Conservation (phyloP, 1,140 invertebrate genomes). For the Bicyclus anynana region DNA sequence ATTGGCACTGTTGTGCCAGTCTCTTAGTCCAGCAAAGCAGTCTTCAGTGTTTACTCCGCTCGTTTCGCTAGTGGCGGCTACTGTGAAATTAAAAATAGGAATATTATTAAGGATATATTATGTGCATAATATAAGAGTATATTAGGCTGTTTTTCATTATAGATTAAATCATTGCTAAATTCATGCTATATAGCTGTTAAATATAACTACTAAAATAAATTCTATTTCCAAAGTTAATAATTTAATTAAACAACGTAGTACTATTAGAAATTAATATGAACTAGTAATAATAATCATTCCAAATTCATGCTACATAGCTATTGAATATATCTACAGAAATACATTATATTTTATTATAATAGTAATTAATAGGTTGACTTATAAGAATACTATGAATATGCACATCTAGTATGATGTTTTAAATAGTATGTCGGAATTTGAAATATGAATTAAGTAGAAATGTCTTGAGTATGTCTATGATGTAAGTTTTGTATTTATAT, state of each 20-base stretch:
- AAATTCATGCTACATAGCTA: no score
- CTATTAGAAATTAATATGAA: no score
- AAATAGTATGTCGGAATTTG: constrained; percentile 12
- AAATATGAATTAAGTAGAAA: constrained; percentile 13
- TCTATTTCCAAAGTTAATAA: no score
- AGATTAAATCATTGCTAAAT: no score
- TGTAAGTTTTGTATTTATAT: constrained; percentile 8
- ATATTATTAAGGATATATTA: neutral
- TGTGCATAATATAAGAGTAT: neutral
- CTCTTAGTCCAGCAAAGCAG: constrained; percentile 52
- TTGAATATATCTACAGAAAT: neutral
- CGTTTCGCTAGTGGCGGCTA: constrained; percentile 66
- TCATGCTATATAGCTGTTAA: neutral
- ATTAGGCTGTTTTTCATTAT: neutral
- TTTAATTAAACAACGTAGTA: no score
- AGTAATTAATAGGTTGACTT: neutral
- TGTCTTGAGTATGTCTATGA: constrained; percentile 20
- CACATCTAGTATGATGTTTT: no score
- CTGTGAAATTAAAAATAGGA: constrained; percentile 36
- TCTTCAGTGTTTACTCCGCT: constrained; percentile 59
- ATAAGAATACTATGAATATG: no score
- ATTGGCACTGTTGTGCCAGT: constrained; percentile 26
- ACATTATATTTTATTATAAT: neutral
- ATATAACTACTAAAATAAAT: no score
- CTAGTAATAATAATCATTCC: no score